Evolutionary conservation across 2,797 vertebrate species (phyloP), one percentile per base, ranked within the genome.

Genomic region (Gobio occitaniae): DNA sequence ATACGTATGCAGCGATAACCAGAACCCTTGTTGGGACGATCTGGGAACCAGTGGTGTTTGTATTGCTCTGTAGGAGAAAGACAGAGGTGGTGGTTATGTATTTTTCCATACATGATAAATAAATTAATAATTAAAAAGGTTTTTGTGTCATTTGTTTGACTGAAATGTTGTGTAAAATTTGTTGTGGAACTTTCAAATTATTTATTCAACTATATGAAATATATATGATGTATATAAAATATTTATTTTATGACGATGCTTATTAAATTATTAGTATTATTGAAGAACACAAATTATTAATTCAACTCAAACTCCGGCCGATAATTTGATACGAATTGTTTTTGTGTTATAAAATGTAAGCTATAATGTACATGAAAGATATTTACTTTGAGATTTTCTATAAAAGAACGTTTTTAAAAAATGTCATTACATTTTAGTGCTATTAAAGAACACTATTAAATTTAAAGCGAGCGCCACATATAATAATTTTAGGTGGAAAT

Each of bases 41-140:
- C 98, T 90, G 97, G 97, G 94, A 99, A 99, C 97, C 97, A 99
- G 95, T 99, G 97, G 93, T 98, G 97, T 94, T 98, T 97, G 89
- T 99, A 98, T 94, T 99, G 97, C 91, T 99, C 98, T 99, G 94
- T 0, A 89, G 89, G 84, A 89, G 54, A 59, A 48, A 85, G 59
- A 54, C 6, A n/a, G 36, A 48, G 41, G 16, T 3, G 47, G 72
- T 6, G 50, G 70, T 70, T 56, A 79, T n/a, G 63, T 80, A 9
- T 52, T 68, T 0, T 15, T 48, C 19, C 8, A 79, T 29, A 19
- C 47, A 41, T 9, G 41, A 44, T 44, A 38, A 6, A 38, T 63
- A 21, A 65, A 44, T 8, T 47, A 52, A 3, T 15, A 13, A 15
- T n/a, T 21, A 76, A 48, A 61, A 47, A 11, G 4, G 4, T 32